Base-by-base conservation (phyloP, 2,888 invertebrate genomes). In the Caenorhabditis sinica region DNA sequence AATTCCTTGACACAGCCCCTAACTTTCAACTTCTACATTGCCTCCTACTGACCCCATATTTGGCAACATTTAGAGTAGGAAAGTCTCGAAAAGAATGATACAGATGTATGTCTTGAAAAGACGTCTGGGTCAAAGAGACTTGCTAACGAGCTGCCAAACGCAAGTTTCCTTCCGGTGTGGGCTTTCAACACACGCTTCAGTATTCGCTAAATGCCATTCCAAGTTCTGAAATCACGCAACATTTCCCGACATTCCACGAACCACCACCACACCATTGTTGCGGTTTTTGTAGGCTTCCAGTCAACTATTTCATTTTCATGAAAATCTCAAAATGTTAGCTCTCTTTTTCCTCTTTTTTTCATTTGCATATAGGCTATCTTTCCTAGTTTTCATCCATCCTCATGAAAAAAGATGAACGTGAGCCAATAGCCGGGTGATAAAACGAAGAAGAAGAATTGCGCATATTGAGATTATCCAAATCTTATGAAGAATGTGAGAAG, bases 121-220 rank as follows among this genome's bases (percentile, higher is more conserved):
- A 30, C 72, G 49, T 49, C 73, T 63, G 53, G 71, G 69, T 74
- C 75, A 76, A 76, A 72, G 74, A 74, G 85, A 85, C 69, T 85
- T 72, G 65, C 85, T 85, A 85, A 85, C 85, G 81, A 85, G 81
- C 81, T 82, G 63, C 56, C 77, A 85, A 85, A 85, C 85, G 85
- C 85, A 81, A 81, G 85, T 85, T 85, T 85, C 85, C 85, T 85
- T 85, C 85, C 85, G 76, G 81, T 53, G 83, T 17, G 65, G 61
- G 69, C 56, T 53, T 79, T 49, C 66, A 45, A 51, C 53, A n/a
- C 69, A 63, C 68, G 56, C 63, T 56, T 65, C 73, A 60, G 53
- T 58, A 69, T 74, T 63, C 49, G 69, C 74, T 75, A 82, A 82
- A 82, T 75, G 60, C 63, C 74, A 66, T 79, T 79, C 71, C 51